These are phyloP conservation scores for Drosophila eohydei DNA, from an alignment of 2,888 invertebrate genomes.

Conservation along the genomic window DNA sequence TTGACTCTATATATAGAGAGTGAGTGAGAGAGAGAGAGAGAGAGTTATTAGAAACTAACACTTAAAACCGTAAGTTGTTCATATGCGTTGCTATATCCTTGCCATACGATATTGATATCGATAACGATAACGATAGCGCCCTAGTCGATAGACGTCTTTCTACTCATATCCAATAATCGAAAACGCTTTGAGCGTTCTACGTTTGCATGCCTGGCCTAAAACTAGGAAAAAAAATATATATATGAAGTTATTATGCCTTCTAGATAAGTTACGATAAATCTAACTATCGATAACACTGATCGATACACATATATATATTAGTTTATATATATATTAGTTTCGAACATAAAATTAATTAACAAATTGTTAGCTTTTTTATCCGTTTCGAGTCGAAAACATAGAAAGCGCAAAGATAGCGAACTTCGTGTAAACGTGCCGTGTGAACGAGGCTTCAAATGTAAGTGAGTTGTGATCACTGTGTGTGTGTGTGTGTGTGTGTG, in stretches of 20 bases:
- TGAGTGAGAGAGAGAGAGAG: background rate
- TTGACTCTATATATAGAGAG: conserved; percentile 12
- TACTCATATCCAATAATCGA: conserved; percentile 55
- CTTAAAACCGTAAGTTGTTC: conserved; percentile 68
- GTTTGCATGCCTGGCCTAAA: conserved; percentile 59
- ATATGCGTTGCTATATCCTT: conserved; percentile 79
- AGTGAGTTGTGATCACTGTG: conserved; percentile 6
- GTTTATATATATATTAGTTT: conserved; percentile 41
- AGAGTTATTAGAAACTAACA: conserved; percentile 69
- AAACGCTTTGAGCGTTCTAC: conserved; percentile 76
- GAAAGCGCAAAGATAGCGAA: conserved; percentile 26
- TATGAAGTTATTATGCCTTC: conserved; percentile 20
- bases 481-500: conserved; percentile 23
- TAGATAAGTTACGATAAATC: conserved; percentile 41
- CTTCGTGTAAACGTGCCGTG: conserved; percentile 38
- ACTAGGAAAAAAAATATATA: conserved; percentile 63
- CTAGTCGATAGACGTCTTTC: conserved; percentile 6
- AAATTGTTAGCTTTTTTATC: conserved; percentile 51
- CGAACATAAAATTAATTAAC: conserved; percentile 77
- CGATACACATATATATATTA: conserved; percentile 24
- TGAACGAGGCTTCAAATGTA: conserved; percentile 17
- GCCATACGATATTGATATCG: conserved; percentile 22
- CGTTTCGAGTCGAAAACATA: conserved; percentile 36
- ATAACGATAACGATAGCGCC: conserved; percentile 19
- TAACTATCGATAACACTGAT: conserved; percentile 40